Evolutionary conservation across 1,140 invertebrate genomes (phyloP), one percentile per base, ranked within the genome.

Genomic region (Manduca sexta): DNA sequence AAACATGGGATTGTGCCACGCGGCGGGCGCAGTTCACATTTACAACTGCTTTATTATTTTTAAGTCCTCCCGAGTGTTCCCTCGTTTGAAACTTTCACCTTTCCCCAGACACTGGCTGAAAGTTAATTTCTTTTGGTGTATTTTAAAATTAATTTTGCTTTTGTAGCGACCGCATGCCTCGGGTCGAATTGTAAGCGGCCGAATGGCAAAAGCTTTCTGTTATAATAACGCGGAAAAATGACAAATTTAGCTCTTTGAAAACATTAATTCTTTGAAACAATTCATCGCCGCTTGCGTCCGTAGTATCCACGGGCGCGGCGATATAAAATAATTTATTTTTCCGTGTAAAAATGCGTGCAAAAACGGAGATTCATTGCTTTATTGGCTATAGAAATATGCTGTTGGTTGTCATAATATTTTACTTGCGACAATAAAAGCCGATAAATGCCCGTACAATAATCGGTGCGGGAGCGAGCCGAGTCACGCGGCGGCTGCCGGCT

Each of bases 111-210:
- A 62, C 56, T 56, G 59, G 41, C 52, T 70, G 60, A 69, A 84
- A 84, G 78, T 82, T 82, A 84, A 84, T 84, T 81, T 84, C 81
- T 84, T 84, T 84, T 72, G 69, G 78, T 82, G 74, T 82, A 77
- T 84, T 84, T 79, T 81, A 73, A 82, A 84, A 81, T 84, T 84
- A 81, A 84, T 84, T 81, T 81, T 66, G 69, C 78, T 84, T 74
- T 82, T 80, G 77, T 81, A 60, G 60, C 69, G 67, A 76, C 69
- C 73, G 69, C 69, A 61, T 69, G 76, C 75, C 79, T 54, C 60
- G 49, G 77, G 74, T 69, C 64, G 69, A 75, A 74, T 73, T 74
- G 66, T 74, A 60, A 70, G 64, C 69, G 61, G 60, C 50, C 60
- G 54, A 70, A 69, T 49, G 60, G 66, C 61, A 62, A 73, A 71